These are phyloP conservation scores for Silurus aristotelis DNA, from an alignment of 2,797 vertebrate species.

Conservation along the genomic window DNA sequence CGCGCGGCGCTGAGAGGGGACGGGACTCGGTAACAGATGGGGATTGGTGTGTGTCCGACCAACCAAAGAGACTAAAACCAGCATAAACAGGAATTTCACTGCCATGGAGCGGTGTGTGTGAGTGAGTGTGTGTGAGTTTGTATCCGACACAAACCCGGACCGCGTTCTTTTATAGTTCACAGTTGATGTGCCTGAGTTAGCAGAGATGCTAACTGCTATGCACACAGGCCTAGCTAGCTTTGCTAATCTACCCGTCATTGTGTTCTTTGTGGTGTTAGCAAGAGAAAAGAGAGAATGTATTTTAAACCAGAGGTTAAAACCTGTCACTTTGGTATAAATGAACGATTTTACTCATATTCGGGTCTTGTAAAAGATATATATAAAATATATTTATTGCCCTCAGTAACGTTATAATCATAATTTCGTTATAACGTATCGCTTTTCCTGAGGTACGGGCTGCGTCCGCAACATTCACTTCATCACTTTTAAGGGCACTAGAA, in stretches of 20 bases:
- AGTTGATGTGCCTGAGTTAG: neutral
- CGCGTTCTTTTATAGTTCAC: neutral
- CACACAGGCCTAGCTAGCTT: constrained; percentile 1
- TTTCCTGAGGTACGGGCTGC: neutral
- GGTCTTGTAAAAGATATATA: neutral
- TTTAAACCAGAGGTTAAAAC: neutral
- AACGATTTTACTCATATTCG: neutral
- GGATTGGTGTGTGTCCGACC: constrained; percentile 83
- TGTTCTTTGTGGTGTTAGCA: neutral
- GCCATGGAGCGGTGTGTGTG: constrained; percentile 1
- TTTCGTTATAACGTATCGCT: neutral
- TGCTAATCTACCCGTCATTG: neutral
- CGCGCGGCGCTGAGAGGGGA: constrained; percentile 80
- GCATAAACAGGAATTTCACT: constrained; percentile 72
- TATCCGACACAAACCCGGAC: neutral
- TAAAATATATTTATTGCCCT: neutral
- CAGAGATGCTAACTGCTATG: neutral
- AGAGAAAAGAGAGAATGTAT: neutral
- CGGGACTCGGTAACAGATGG: constrained; percentile 70
- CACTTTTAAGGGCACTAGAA: neutral
- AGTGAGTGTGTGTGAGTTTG: too few species aligned
- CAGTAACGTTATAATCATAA: neutral
- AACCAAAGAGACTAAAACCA: constrained; percentile 81
- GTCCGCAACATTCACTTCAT: neutral
- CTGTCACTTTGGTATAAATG: neutral